A percentile compares a stretch with the other conserved stretches of the same genome.
phyloP scores from a whole-genome alignment of 2,113 vertebrate species.

The Rhadina sibilatrix region DNA sequence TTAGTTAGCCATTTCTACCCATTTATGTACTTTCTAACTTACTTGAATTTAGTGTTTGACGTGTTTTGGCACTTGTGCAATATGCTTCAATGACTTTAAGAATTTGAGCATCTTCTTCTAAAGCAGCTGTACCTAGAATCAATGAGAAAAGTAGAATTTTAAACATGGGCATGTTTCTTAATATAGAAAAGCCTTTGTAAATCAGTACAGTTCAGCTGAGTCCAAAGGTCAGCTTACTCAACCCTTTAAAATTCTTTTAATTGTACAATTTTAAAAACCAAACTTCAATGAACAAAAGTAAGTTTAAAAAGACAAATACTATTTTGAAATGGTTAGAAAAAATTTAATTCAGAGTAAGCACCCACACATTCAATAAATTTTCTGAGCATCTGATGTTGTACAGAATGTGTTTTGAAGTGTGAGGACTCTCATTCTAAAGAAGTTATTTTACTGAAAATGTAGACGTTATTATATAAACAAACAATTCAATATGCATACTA shows the following conservation, averaged over 20 bases:
- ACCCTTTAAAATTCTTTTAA: not conserved
- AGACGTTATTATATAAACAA: not conserved
- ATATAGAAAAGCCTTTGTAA: not conserved
- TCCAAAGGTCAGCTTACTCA: not conserved
- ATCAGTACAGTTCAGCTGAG: not conserved
- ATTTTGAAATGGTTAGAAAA: not conserved
- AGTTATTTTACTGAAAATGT: not conserved
- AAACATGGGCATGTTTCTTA: not conserved
- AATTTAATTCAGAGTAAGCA: not conserved
- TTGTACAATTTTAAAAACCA: not conserved
- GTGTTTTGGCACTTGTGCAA: conserved; percentile 98
- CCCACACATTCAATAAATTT: not conserved
- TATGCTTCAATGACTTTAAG: conserved; percentile 98
- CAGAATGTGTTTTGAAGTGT: not conserved
- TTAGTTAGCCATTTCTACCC: not conserved
- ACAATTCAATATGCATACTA: not conserved
- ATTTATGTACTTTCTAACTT: conserved; percentile 71
- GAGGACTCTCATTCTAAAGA: not conserved
- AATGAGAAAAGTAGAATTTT: not conserved
- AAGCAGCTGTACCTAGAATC: conserved; percentile 89
- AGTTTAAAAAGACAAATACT: not conserved
- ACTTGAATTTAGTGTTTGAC: conserved; percentile 98
- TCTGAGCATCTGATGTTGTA: not conserved
- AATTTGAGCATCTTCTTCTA: conserved; percentile 98
- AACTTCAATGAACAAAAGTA: not conserved